Conservation (phyloP, 2,888 invertebrate genomes). For the Microplitis deprimator region DNA sequence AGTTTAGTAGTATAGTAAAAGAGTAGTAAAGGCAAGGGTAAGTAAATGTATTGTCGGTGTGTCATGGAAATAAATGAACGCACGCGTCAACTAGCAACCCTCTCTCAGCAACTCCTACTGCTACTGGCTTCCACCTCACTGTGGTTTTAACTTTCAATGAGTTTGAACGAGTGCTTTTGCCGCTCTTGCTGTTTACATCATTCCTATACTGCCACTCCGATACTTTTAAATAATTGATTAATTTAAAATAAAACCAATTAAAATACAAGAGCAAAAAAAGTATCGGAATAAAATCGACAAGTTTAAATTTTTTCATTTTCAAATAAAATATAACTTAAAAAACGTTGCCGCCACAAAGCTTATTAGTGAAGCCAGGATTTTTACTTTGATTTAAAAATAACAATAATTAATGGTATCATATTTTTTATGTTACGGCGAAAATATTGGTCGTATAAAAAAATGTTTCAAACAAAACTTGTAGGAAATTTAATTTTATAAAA, state of each 20-base stretch:
- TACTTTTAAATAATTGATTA: constrained; percentile 3
- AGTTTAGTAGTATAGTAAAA: neutral
- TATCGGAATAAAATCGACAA: no score
- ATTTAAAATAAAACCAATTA: neutral
- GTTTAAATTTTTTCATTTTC: neutral
- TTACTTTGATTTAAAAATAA: no score
- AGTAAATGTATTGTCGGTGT: constrained; percentile 20
- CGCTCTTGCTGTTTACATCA: constrained; percentile 39
- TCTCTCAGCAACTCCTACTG: constrained; percentile 15
- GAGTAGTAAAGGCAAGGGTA: neutral
- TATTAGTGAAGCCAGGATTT: no score
- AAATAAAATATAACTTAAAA: neutral
- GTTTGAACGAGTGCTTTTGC: constrained; percentile 40
- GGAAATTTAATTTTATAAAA: no score
- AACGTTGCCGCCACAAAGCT: neutral
- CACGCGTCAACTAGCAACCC: constrained; percentile 11
- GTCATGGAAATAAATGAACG: constrained; percentile 30
- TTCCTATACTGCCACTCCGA: constrained; percentile 19
- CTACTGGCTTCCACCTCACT: constrained; percentile 44
- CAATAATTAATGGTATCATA: no score
- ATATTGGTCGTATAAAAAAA: no score
- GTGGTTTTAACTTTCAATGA: constrained; percentile 41
- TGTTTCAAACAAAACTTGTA: no score
- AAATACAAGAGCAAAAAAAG: neutral
- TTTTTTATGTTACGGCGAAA: no score